Percentiles rank a stretch among this genome's conserved stretches.
These are phyloP conservation scores for Sarcophaga rosellei DNA, from an alignment of 2,888 invertebrate species.

Conservation along the genomic window DNA sequence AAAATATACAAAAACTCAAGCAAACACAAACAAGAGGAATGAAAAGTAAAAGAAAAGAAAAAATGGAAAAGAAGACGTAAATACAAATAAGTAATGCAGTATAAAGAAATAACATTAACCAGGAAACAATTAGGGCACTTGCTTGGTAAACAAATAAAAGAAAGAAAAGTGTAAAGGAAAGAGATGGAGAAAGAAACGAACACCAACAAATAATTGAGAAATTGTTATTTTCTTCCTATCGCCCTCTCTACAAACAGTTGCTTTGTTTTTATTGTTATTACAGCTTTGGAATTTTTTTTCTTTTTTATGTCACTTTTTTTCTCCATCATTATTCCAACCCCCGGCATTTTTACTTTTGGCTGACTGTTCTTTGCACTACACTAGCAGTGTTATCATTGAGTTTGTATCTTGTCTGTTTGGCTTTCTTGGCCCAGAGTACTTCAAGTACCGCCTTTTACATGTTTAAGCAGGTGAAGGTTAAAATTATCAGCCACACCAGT, in stretches of 20 bases:
- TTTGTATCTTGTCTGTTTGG: neutral
- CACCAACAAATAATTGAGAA: slow-evolving; percentile 58
- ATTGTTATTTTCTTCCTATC: slow-evolving; percentile 2
- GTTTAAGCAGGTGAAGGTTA: slow-evolving; percentile 49
- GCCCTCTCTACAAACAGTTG: neutral
- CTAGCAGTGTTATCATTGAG: neutral
- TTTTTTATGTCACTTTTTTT: neutral
- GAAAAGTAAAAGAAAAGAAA: slow-evolving; percentile 6
- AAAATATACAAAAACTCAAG: neutral
- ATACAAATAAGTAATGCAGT: slow-evolving; percentile 9
- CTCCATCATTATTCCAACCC: neutral
- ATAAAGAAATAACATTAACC: slow-evolving; percentile 40
- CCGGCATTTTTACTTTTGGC: slow-evolving; percentile 13
- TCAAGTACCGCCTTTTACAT: slow-evolving; percentile 1
- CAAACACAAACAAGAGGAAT: neutral
- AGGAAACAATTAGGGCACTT: slow-evolving; percentile 61
- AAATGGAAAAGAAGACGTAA: slow-evolving; percentile 23
- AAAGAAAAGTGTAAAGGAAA: neutral
- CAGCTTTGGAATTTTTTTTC: neutral
- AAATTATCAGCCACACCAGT: slow-evolving; percentile 22
- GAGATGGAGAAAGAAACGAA: neutral
- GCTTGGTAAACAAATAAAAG: neutral
- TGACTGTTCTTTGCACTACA: neutral
- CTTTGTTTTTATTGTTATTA: slow-evolving; percentile 5
- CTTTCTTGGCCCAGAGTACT: neutral